Evolutionary conservation across 2,113 vertebrate genomes (phyloP).

Genomic region (Hucho hucho): DNA sequence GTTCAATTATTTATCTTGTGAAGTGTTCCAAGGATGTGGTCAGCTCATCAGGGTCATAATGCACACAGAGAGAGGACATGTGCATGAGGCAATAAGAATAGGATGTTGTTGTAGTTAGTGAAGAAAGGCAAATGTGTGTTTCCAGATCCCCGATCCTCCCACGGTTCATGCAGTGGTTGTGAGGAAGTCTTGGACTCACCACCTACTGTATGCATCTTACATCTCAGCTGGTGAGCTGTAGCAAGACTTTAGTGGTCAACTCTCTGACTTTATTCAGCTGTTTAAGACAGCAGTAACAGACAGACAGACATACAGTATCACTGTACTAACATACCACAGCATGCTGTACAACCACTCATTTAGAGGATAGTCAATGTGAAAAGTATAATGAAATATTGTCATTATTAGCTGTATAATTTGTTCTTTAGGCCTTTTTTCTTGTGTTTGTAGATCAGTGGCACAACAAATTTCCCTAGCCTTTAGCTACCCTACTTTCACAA

Average conservation of each 20-base stretch:
- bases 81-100: conserved; percentile 43
- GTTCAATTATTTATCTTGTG: conserved; percentile 75
- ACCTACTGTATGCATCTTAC: conserved; percentile 50
- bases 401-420: too few relatives aligned
- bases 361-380: too few relatives aligned
- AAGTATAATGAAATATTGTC: too few relatives aligned
- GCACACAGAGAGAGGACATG: conserved; percentile 60
- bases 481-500: background rate
- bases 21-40: conserved; percentile 73
- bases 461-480: background rate
- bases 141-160: conserved; percentile 70
- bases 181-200: conserved; percentile 62
- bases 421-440: too few relatives aligned
- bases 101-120: conserved; percentile 63
- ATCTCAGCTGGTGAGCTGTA: conserved; percentile 53
- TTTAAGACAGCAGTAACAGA: background rate
- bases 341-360: too few relatives aligned
- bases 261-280: background rate
- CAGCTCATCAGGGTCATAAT: conserved; percentile 69
- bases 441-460: too few relatives aligned
- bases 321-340: background rate
- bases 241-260: conserved; percentile 30
- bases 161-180: conserved; percentile 59
- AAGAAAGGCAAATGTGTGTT: conserved; percentile 55
- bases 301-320: background rate